These are phyloP conservation scores for Lithophane ornitopus DNA, from an alignment of 2,888 invertebrate genomes.

Conservation along the genomic window DNA sequence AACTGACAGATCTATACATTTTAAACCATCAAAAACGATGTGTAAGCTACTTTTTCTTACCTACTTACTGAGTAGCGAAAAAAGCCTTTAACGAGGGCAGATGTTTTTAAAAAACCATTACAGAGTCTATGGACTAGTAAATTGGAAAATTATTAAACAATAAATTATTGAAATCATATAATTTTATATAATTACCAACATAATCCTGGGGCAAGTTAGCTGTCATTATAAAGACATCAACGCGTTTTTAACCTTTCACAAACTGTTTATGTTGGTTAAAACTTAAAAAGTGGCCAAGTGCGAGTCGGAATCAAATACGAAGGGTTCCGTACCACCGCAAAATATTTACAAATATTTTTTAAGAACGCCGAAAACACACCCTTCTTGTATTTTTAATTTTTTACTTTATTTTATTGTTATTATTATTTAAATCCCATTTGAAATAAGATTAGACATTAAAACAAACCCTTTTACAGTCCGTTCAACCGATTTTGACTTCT, in stretches of 20 bases:
- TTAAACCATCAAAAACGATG: neutral
- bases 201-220: constrained; percentile 36
- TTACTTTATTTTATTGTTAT: no score
- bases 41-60: neutral
- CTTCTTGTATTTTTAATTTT: neutral
- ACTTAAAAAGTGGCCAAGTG: neutral
- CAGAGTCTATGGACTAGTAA: constrained; percentile 22
- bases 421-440: no score
- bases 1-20: neutral
- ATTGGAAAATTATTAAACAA: constrained; percentile 52
- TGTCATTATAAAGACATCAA: constrained; percentile 77
- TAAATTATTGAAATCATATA: constrained; percentile 59
- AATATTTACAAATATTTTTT: neutral
- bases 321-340: neutral
- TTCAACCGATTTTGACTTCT: no score
- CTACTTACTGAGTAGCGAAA: constrained; percentile 19
- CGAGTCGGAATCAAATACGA: no score
- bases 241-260: constrained; percentile 60
- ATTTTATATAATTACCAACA: constrained; percentile 53
- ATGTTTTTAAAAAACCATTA: constrained; percentile 60
- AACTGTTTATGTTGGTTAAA: constrained; percentile 8
- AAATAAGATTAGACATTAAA: no score
- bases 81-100: constrained; percentile 47
- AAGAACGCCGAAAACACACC: neutral
- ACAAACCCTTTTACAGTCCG: no score